phyloP scores from a whole-genome alignment of 2,888 invertebrate species.

The Agriopis leucophaearia region DNA sequence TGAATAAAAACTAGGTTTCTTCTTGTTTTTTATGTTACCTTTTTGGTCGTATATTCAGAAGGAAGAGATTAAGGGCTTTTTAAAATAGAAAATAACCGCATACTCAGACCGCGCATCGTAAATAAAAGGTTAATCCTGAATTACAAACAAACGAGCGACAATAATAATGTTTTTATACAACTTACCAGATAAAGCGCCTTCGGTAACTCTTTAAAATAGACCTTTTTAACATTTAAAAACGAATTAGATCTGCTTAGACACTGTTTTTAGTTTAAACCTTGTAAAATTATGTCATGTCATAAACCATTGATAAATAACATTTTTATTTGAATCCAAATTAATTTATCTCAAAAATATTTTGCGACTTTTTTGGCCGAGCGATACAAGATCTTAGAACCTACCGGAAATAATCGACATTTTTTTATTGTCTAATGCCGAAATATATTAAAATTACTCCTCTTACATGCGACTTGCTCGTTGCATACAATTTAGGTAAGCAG shows the following conservation, averaged over 20 bases:
- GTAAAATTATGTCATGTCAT: neutral
- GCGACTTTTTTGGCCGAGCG: too few species aligned
- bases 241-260: neutral
- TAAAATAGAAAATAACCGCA: conserved; percentile 11
- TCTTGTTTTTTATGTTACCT: neutral
- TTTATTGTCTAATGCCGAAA: too few species aligned
- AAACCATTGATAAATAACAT: too few species aligned
- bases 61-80: conserved; percentile 2
- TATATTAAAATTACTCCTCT: too few species aligned
- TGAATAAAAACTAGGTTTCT: neutral
- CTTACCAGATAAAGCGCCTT: neutral
- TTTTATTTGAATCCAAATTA: too few species aligned
- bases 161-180: conserved; percentile 10
- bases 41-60: neutral
- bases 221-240: neutral
- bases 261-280: neutral
- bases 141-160: conserved; percentile 12
- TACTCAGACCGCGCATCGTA: conserved; percentile 5
- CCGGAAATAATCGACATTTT: too few species aligned
- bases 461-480: too few species aligned
- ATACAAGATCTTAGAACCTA: too few species aligned
- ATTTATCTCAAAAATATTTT: too few species aligned
- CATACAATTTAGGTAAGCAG: too few species aligned
- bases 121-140: conserved; percentile 15
- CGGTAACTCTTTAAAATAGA: neutral